These are phyloP conservation scores for Junco hyemalis DNA, from an alignment of 2,113 vertebrate species.

Conservation along the genomic window DNA sequence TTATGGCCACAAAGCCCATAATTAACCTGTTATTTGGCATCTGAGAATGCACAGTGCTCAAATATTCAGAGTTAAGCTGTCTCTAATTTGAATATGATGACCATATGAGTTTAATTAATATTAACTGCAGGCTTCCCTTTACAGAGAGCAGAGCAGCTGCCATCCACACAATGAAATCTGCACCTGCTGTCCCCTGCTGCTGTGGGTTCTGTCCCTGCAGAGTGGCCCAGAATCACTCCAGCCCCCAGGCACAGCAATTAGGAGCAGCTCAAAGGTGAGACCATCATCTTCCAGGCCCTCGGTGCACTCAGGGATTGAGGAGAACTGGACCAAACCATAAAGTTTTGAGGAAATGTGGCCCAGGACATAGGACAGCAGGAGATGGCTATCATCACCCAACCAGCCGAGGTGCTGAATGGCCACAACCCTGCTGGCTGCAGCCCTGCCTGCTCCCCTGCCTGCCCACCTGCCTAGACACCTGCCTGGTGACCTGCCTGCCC, in stretches of 20 bases:
- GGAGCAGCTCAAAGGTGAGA: background rate
- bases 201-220: rapidly evolving
- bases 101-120: background rate
- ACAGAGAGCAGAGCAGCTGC: background rate
- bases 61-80: background rate
- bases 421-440: rapidly evolving
- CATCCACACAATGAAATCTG: rapidly evolving
- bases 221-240: rapidly evolving
- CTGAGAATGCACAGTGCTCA: background rate
- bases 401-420: rapidly evolving
- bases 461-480: no score
- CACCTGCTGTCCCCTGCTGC: background rate
- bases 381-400: rapidly evolving
- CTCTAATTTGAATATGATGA: background rate
- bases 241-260: rapidly evolving
- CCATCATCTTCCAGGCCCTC: background rate
- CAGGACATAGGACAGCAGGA: background rate
- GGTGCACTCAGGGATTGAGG: rapidly evolving
- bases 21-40: background rate
- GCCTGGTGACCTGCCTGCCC: background rate
- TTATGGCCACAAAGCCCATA: background rate
- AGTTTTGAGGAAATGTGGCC: background rate
- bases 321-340: rapidly evolving
- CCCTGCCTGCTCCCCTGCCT: background rate
- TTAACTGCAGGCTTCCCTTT: background rate